A percentile compares a stretch with the other conserved stretches of the same genome.
phyloP scores from a whole-genome alignment of 2,113 vertebrate species.

The Ceyx cyanopectus region DNA sequence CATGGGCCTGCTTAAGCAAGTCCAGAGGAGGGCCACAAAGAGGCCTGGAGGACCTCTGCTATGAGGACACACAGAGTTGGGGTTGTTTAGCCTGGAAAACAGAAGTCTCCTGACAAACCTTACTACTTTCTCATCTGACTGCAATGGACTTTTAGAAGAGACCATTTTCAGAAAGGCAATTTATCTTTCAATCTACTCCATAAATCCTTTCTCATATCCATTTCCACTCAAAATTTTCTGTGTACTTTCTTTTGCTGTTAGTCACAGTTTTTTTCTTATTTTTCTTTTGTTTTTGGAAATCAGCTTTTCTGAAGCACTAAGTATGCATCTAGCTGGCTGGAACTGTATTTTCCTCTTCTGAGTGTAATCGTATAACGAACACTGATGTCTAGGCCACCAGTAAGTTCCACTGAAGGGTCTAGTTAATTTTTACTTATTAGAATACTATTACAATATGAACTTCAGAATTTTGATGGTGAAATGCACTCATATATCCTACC shows the following conservation, averaged over 20 bases:
- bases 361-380: not conserved
- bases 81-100: not conserved
- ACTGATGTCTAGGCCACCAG: not conserved
- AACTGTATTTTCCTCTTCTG: not conserved
- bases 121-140: not conserved
- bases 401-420: not conserved
- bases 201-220: not conserved
- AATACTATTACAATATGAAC: not conserved
- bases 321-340: not conserved
- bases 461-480: not conserved
- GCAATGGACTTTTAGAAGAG: not conserved
- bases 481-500: not conserved
- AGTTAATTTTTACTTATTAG: not conserved
- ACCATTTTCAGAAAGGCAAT: not conserved
- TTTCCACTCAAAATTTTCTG: not conserved
- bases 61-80: not conserved
- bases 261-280: not conserved
- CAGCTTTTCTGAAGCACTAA: not conserved
- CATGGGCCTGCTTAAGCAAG: not conserved
- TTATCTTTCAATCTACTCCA: not conserved
- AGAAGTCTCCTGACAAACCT: not conserved
- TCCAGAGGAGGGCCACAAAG: not conserved
- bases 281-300: not conserved
- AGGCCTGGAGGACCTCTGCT: not conserved
- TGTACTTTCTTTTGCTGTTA: not conserved